A percentile compares a stretch with the other conserved stretches of the same genome.
phyloP scores from a whole-genome alignment of 2,797 vertebrate genomes.

The Gallinago stenura region DNA sequence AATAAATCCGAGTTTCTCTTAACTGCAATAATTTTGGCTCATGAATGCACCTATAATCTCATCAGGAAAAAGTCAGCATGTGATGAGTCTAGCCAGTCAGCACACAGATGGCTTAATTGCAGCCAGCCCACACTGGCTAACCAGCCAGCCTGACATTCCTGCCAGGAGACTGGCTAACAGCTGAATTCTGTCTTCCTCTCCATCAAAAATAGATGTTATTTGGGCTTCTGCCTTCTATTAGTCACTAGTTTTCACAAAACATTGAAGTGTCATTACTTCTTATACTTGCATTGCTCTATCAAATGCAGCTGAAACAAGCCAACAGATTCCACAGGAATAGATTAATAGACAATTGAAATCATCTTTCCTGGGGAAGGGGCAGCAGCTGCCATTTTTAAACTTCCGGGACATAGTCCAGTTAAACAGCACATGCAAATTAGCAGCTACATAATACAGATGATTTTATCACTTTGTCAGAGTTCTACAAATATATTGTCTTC shows the following conservation, averaged over 20 bases:
- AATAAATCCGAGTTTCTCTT: not conserved
- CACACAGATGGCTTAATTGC: not conserved
- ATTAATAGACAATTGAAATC: not conserved
- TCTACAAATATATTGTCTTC: not conserved
- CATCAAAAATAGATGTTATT: constrained; percentile 46
- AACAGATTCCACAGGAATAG: not conserved
- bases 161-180: constrained; percentile 23
- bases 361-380: not conserved
- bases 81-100: not conserved
- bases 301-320: not conserved
- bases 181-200: constrained; percentile 24
- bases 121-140: not conserved
- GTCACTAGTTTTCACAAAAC: constrained; percentile 50
- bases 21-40: not conserved
- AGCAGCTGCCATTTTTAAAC: not conserved
- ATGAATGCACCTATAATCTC: not conserved
- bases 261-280: not conserved
- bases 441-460: not conserved
- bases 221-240: constrained; percentile 36
- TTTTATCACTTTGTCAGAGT: not conserved
- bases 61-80: not conserved
- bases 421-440: not conserved
- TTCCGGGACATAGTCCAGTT: not conserved
- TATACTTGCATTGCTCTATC: not conserved
- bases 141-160: not conserved